Evolutionary conservation across 1,140 invertebrate species (phyloP).

Genomic region (Acromyrmex charruanus): DNA sequence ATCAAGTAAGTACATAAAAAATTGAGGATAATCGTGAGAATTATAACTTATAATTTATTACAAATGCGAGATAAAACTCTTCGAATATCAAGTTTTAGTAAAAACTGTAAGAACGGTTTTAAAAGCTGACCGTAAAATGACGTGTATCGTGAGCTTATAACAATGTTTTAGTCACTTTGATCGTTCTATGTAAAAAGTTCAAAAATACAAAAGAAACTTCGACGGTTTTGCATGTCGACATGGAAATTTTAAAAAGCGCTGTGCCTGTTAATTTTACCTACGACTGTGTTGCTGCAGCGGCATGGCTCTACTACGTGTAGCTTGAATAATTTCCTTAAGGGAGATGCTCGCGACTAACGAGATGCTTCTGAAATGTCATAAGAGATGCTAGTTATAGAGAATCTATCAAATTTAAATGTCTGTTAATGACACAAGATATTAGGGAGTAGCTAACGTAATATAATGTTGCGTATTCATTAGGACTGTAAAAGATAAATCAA

Average conservation of each 20-base stretch:
- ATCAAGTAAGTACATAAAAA: not conserved
- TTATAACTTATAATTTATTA: constrained; percentile 20
- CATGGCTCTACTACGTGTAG: not conserved
- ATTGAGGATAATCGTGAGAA: not conserved
- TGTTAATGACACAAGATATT: not conserved
- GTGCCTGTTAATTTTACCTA: constrained; percentile 28
- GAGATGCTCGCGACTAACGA: not conserved
- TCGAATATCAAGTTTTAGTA: not conserved
- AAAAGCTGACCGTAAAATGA: constrained; percentile 35
- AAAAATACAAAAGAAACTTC: constrained; percentile 17
- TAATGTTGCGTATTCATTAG: not conserved
- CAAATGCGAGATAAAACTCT: not conserved
- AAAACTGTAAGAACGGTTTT: not conserved
- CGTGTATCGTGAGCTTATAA: constrained; percentile 22
- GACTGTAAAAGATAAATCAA: not conserved
- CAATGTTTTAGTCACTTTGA: constrained; percentile 22
- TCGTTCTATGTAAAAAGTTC: constrained; percentile 46
- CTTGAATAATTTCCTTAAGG: not conserved
- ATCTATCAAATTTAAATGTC: not conserved
- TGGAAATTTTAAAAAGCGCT: constrained; percentile 31
- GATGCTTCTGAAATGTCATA: not conserved
- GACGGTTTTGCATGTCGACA: constrained; percentile 14
- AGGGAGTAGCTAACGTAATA: not conserved
- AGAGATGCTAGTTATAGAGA: not conserved
- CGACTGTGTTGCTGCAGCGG: not conserved